phyloP scores from a whole-genome alignment of 2,888 invertebrate genomes.

The Orchesellides sinensis region DNA sequence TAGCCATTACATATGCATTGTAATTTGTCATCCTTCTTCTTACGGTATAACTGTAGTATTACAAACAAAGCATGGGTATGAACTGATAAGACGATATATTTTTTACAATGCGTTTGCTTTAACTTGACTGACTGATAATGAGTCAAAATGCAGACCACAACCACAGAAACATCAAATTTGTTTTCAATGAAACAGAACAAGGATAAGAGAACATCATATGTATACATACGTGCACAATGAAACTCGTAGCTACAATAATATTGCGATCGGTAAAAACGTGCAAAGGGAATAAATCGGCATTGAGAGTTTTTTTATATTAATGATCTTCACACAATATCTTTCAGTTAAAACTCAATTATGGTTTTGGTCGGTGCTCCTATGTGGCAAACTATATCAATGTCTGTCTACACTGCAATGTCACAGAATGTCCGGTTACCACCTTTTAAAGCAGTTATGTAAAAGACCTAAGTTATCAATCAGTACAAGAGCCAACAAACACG shows the following conservation, averaged over 20 bases:
- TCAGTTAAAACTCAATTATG: background rate
- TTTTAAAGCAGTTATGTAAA: background rate
- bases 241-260: background rate
- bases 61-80: no score
- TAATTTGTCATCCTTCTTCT: background rate
- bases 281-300: background rate
- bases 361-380: no score
- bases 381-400: no score
- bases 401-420: slow-evolving; percentile 11
- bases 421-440: slow-evolving; percentile 24
- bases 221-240: background rate
- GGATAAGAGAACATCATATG: background rate
- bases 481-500: background rate
- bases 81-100: no score
- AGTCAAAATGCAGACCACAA: background rate
- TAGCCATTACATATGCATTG: background rate
- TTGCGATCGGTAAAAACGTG: no score
- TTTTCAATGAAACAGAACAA: slow-evolving; percentile 33
- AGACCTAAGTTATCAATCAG: background rate
- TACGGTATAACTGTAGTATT: no score
- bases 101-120: no score
- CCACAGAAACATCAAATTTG: background rate
- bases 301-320: background rate
- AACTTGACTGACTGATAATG: background rate
- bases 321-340: background rate